Base-by-base conservation (phyloP, 2,888 invertebrate genomes). In the Phania funesta region DNA sequence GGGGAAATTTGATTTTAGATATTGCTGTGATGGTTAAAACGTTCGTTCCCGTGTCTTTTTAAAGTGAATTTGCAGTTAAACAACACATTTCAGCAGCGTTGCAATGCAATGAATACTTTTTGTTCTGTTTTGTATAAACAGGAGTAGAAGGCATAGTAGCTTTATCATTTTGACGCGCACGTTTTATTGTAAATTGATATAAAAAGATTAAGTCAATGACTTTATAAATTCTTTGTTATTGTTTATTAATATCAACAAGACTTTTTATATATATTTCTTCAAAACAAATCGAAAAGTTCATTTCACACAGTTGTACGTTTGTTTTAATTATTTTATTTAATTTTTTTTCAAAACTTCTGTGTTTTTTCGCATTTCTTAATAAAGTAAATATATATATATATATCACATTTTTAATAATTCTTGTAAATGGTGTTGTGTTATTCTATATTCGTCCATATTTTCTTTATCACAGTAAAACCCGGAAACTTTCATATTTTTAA, bases 401-500 rank as follows among this genome's bases (percentile, higher is more conserved):
- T 20, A 18, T 46, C 20, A 2, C 3, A 3, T n/a, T 38, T 38
- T 38, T 38, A 38, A 26, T 26, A 13, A 67, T 2, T 35, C 11
- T 9, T 9, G 35, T 7, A 6, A 11, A 35, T 3, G 35, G 24
- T 20, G 18, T 50, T 38, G 38, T 60, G 32, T 20, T 48, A 13
- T 24, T 3, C 1, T 35, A 38, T 67, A 65, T 50, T 50, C 20
- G 6, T 26, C 13, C 65, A 67, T 60, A 67, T 67, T 67, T 67
- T 75, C 50, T 22, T 75, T 75, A 75, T 75, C 75, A 58, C 56
- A 54, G 44, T 48, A 20, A 52, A 76, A 76, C 75, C 80, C 80
- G 80, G 80, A 80, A 76, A 80, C 71, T 80, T 76, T 80, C 71
- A 80, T 76, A 71, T 48, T 80, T 80, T 76, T 76, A 76, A 80